Evolutionary conservation across 2,113 vertebrate species (phyloP), one percentile per base, ranked within the genome.

Genomic region (Phrynosoma blainvillii): DNA sequence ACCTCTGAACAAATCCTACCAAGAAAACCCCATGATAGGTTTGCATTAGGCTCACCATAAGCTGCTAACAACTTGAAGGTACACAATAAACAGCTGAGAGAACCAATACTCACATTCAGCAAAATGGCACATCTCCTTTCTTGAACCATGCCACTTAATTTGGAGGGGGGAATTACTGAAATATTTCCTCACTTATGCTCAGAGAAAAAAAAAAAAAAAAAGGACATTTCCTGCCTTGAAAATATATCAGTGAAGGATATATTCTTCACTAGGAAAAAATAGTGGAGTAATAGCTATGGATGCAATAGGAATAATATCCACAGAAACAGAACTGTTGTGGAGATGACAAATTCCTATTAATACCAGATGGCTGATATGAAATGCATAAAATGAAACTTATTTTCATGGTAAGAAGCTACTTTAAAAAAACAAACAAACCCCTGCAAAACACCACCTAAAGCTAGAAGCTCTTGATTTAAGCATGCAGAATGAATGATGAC

Each of bases 381-480:
- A 87, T 9, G 7, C 18, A n/a, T 14, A 23, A 52, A 36, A 62
- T 14, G 71, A 62, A 8, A 82, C 20, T 36, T 23, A 36, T 84
- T 84, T 75, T 74, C 71, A 42, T 75, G 70, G 12, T 5, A 32
- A 81, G 56, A 66, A 47, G 18, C 36, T 16, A 27, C 52, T 79
- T 21, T 82, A 82, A 77, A 1, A 12, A n/a, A 84, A 20, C 4
- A 47, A 20, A 21, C 6, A 25, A 25, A n/a, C n/a, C n/a, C 10
- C 47, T 14, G 3, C 59, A 30, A 54, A 54, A 79, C 47, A 16
- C 56, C 10, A 20, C 2, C 18, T 18, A 5, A 1, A 87, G 4
- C n/a, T 88, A 82, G 92, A 59, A 40, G 3, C 0, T 10, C 92
- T 92, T 93, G 86, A 32, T 93, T 18, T 89, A 77, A 87, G 4